Base-by-base conservation (phyloP, 2,888 invertebrate species). In the Stictocephala bisonia region DNA sequence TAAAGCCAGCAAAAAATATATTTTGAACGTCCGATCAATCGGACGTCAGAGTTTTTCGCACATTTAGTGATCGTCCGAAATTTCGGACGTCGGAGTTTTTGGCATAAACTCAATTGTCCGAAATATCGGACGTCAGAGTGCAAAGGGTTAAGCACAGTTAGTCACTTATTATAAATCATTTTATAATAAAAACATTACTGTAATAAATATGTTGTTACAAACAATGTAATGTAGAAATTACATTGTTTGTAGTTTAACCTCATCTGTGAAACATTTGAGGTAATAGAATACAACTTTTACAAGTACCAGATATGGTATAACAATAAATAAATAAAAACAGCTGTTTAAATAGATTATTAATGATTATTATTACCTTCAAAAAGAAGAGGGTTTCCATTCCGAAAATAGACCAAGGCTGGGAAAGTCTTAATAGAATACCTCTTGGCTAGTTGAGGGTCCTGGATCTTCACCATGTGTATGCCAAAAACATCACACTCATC, bases 341-440 rank as follows among this genome's bases (percentile, higher is more conserved):
- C 11, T 35, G 7, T 11, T 35, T 7, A 35, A 35, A 15, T 7
- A 11, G 15, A 50, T 50, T 50, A 11, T 13, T 60, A 9, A 69
- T 40, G 50, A 71, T 26, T 15, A 44, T 68, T 50, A 50, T 26
- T 81, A 85, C 88, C 88, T 84, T 89, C 88, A 82, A 85, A 89
- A 20, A 89, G 81, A 29, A 89, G 83, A 48, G 89, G 89, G 83
- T 89, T 89, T 78, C 88, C 89, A 81, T 90, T 94, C 86, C 94
- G 89, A 84, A 94, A 94, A 83, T 96, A 96, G 0, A 96, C 95
- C 82, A 96, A 87, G 11, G 96, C 96, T 1, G 96, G 96, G 84
- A 94, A 96, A 68, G 96, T 96, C 84, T 96, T 96, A 75, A 96
- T 96, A 75, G 95, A 95, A 85, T 96, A 96, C 79, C 95, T 88